Evolutionary conservation across 2,888 invertebrate genomes (phyloP).

Genomic region (Zelleria hepariella): DNA sequence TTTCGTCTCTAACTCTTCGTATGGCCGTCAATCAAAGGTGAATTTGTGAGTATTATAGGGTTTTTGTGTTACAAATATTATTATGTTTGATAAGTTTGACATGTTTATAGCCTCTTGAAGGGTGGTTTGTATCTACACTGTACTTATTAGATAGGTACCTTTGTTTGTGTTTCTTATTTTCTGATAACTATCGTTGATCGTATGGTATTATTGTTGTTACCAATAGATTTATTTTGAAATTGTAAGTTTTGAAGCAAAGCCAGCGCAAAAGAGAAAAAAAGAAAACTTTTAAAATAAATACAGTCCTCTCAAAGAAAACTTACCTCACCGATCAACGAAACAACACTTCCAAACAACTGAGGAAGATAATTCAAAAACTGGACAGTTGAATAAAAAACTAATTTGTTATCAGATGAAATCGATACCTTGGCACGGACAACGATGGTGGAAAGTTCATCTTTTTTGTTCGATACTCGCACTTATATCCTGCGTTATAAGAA

Average conservation of each 20-base stretch:
- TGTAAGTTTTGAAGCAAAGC: not conserved
- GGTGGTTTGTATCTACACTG: not conserved
- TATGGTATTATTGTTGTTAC: not conserved
- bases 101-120: conserved; percentile 10
- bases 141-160: not conserved
- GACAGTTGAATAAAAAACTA: conserved; percentile 47
- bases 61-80: conserved; percentile 11
- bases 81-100: conserved; percentile 14
- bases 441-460: not conserved
- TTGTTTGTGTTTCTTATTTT: not conserved
- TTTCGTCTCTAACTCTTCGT: conserved; percentile 21
- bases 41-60: conserved; percentile 2
- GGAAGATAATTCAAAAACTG: conserved; percentile 11
- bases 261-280: not conserved
- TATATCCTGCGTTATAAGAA: not conserved
- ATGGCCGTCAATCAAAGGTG: conserved; percentile 11
- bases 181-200: not conserved
- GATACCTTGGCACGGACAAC: conserved; percentile 26
- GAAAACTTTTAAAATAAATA: not conserved
- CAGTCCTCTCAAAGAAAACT: not conserved
- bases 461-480: not conserved
- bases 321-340: not conserved
- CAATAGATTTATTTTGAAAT: not conserved
- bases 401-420: conserved; percentile 65
- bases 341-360: not conserved